A percentile compares a stretch with the other conserved stretches of the same genome.
Evolutionary conservation across 1,140 invertebrate genomes (phyloP).

Genomic region (Solenopsis fugax): DNA sequence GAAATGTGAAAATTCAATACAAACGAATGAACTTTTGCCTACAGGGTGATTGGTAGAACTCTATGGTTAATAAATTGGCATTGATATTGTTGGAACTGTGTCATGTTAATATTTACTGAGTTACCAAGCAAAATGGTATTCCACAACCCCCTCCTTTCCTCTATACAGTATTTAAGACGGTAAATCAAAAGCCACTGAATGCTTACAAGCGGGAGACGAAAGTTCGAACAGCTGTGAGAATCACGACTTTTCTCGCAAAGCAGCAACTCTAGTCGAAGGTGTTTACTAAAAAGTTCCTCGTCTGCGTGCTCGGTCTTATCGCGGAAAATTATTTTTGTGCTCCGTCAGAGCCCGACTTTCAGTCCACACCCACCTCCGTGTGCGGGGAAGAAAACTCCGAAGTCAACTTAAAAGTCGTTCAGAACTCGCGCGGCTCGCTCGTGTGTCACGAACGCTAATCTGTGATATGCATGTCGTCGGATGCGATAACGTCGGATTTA

Average conservation of each 20-base stretch:
- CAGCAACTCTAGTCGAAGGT: slow-evolving; percentile 33
- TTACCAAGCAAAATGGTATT: too few species aligned
- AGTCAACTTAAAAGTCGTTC: slow-evolving; percentile 60
- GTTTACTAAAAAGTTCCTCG: slow-evolving; percentile 61
- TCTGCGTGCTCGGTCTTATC: slow-evolving; percentile 54
- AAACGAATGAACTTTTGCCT: too few species aligned
- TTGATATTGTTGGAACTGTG: too few species aligned
- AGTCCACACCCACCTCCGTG: background rate
- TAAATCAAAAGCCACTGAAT: slow-evolving; percentile 37
- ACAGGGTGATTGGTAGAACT: too few species aligned
- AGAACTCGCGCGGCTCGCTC: slow-evolving; percentile 27
- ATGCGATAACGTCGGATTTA: slow-evolving; percentile 61
- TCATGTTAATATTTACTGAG: too few species aligned
- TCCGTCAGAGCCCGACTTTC: slow-evolving; percentile 37
- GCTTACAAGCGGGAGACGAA: slow-evolving; percentile 5
- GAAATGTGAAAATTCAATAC: too few species aligned
- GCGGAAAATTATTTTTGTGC: slow-evolving; percentile 64
- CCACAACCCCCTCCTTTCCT: too few species aligned
- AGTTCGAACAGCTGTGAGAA: slow-evolving; percentile 58
- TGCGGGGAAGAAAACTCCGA: slow-evolving; percentile 32
- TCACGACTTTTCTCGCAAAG: slow-evolving; percentile 39
- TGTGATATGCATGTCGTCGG: slow-evolving; percentile 57
- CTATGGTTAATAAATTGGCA: too few species aligned
- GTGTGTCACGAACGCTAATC: slow-evolving; percentile 64
- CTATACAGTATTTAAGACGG: slow-evolving; percentile 13